Base-by-base conservation (phyloP, 2,113 vertebrate species). In the Egretta garzetta region DNA sequence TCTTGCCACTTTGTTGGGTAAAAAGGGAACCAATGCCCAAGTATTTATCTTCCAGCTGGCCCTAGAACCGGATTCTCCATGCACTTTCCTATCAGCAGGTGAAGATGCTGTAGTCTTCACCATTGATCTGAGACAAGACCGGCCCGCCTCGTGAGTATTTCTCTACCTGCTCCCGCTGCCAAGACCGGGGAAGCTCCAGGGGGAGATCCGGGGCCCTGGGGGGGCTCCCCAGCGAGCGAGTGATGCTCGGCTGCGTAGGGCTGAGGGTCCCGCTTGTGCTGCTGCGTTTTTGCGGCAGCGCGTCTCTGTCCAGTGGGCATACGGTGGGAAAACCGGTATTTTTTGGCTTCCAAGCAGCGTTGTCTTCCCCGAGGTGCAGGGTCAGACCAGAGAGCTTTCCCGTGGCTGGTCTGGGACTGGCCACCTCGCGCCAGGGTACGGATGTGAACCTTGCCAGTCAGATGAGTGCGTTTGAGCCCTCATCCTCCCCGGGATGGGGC, bases 11-110 rank as follows among this genome's bases (percentile, higher is more conserved):
- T 20, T 56, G 45, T 33, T 63, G 73, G 49, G 16, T 24, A 11
- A 18, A 33, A 35, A 47, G 41, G 86, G 33, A 67, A 74, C 60
- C 74, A 37, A 86, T 83, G 55, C 72, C 85, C 33, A 1, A 84
- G 62, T 91, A 4, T 91, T 93, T 88, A 71, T 96, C 71, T 90
- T 79, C 30, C 97, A 99, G 99, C 97, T 99, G 97, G 99, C 99
- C n/a, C 98, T 99, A 70, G 99, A 99, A 91, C 99, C 99, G 45
- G 99, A 99, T 94, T 99, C 99, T 4, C 99, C 99, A n/a, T 99
- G 99, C 98, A 99, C 98, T 60, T 99, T 99, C 95, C 98, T 99
- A 45, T 99, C 99, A 3, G 99, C 99, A n/a, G 99, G 99, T 74
- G 99, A 99, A 96, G 99, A 99, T 52, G 99, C 99, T 3, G 99